These are phyloP conservation scores for Rhamnusium bicolor DNA, from an alignment of 2,888 invertebrate species.

Conservation along the genomic window DNA sequence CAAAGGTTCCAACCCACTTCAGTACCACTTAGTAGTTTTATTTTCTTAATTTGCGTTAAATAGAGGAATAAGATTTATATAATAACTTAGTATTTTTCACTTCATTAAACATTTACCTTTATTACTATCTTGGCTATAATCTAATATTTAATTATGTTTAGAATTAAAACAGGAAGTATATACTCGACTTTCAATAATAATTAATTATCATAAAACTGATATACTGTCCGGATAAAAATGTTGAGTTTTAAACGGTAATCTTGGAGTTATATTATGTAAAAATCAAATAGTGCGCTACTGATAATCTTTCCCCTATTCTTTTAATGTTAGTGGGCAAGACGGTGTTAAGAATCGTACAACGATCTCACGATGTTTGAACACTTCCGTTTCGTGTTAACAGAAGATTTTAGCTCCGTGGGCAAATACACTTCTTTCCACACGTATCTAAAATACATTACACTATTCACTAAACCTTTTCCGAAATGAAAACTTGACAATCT, in stretches of 20 bases:
- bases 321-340: conserved; percentile 35
- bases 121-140: too few relatives aligned
- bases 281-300: conserved; percentile 13
- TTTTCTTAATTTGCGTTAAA: too few relatives aligned
- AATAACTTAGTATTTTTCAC: too few relatives aligned
- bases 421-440: conserved; percentile 55
- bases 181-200: neutral
- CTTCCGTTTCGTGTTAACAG: conserved; percentile 55
- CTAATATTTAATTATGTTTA: too few relatives aligned
- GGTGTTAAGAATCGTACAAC: conserved; percentile 41
- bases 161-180: too few relatives aligned
- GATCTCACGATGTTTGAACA: conserved; percentile 49
- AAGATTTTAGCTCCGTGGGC: conserved; percentile 54
- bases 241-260: neutral
- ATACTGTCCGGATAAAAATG: neutral
- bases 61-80: too few relatives aligned
- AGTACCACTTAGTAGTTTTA: too few relatives aligned
- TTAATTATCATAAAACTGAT: neutral
- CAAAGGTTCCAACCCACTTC: too few relatives aligned
- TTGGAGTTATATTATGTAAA: neutral
- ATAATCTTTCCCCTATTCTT: conserved; percentile 32
- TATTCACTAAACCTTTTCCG: conserved; percentile 44
- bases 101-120: too few relatives aligned
- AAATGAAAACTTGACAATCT: conserved; percentile 45
- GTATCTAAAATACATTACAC: conserved; percentile 55